These are phyloP conservation scores for Megalops atlanticus DNA, from an alignment of 2,113 vertebrate genomes.

Conservation along the genomic window DNA sequence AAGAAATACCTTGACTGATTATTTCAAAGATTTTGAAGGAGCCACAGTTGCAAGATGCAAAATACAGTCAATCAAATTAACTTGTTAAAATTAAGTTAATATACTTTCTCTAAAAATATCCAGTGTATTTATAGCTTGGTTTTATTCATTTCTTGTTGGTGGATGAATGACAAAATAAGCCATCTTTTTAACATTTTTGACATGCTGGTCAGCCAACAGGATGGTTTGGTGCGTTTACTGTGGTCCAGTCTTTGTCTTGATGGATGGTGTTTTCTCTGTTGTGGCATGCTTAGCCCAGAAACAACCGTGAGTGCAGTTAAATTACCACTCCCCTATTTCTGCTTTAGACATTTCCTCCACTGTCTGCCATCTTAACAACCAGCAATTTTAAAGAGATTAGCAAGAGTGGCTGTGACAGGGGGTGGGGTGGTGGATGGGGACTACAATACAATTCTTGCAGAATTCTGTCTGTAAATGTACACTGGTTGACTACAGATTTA, in stretches of 20 bases:
- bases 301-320: conserved; percentile 56
- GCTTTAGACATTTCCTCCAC: conserved; percentile 55
- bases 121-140: not conserved
- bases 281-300: conserved; percentile 21
- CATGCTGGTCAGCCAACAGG: conserved; percentile 12
- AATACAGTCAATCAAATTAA: too few species aligned
- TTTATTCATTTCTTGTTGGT: not conserved
- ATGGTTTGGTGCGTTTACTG: not conserved
- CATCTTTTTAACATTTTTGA: conserved; percentile 8
- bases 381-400: conserved; percentile 64
- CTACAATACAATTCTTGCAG: not conserved
- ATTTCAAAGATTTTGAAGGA: too few species aligned
- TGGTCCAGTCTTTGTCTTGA: not conserved
- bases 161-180: not conserved
- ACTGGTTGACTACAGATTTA: not conserved
- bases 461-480: not conserved
- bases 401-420: conserved; percentile 54
- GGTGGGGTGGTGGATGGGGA: conserved; percentile 44
- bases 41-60: too few species aligned
- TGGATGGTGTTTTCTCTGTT: not conserved
- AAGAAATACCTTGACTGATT: too few species aligned
- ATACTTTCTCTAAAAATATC: not conserved
- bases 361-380: conserved; percentile 62
- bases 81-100: too few species aligned
- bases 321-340: conserved; percentile 54